Evolutionary conservation across 2,113 vertebrate genomes (phyloP).

Genomic region (Cricetomys ansorgei): DNA sequence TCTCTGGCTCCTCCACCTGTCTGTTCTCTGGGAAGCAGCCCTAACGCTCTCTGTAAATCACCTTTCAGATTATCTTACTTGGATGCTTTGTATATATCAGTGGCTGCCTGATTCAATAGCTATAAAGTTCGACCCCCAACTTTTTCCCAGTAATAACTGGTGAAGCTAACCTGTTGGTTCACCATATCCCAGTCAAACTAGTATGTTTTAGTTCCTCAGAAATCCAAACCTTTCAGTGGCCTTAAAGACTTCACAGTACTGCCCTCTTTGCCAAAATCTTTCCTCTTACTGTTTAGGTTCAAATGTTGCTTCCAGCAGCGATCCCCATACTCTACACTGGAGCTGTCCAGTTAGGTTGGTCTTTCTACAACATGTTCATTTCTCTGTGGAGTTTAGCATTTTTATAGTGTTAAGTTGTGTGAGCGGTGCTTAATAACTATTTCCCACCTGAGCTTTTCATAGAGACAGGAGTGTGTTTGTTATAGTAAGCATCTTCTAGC

Average conservation of each 20-base stretch:
- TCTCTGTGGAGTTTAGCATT: not conserved
- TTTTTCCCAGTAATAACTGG: not conserved
- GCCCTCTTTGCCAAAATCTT: not conserved
- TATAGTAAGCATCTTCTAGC: conserved; percentile 39
- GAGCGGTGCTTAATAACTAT: not conserved
- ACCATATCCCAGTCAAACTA: not conserved
- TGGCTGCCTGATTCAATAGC: not conserved
- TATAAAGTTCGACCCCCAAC: not conserved
- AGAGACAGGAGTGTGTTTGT: not conserved
- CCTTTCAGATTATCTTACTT: not conserved
- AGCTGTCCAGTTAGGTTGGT: not conserved
- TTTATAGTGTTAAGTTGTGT: conserved; percentile 24
- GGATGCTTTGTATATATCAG: not conserved
- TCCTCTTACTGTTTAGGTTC: not conserved
- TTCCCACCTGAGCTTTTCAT: not conserved
- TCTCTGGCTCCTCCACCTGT: no score
- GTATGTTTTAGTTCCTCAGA: not conserved
- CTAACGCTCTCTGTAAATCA: not conserved
- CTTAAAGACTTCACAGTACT: not conserved
- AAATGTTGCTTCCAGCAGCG: conserved; percentile 27
- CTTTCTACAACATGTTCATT: not conserved
- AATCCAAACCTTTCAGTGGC: not conserved
- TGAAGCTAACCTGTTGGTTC: conserved; percentile 19
- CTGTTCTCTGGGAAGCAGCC: not conserved
- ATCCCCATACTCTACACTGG: not conserved